A percentile compares a stretch with the other conserved stretches of the same genome.
These are phyloP conservation scores for Urocynchramus pylzowi DNA, from an alignment of 2,113 vertebrate genomes.

Conservation along the genomic window DNA sequence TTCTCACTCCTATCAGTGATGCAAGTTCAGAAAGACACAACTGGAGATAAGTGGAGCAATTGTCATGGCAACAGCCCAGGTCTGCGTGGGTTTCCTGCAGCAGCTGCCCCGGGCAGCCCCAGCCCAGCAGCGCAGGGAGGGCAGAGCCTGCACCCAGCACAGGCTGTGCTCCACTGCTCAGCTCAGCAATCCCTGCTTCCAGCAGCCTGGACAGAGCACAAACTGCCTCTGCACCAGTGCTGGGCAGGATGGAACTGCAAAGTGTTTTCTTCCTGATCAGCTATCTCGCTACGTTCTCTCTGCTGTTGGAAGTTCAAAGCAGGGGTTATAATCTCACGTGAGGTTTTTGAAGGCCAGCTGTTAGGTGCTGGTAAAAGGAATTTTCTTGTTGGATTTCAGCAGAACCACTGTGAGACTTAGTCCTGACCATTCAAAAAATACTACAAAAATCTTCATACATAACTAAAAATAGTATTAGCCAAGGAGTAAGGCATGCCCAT, in stretches of 20 bases:
- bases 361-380: neutral
- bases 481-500: neutral
- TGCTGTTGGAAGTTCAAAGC: neutral
- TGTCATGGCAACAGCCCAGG: neutral
- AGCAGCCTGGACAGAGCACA: neutral
- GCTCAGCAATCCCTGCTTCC: neutral
- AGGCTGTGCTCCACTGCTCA: neutral
- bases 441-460: neutral
- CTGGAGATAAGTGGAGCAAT: neutral
- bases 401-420: neutral
- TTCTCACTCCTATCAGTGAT: neutral
- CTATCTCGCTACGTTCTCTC: accelerated
- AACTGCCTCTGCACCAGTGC: neutral
- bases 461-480: neutral
- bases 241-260: neutral
- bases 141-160: neutral
- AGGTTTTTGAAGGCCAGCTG: neutral
- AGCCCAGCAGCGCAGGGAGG: neutral
- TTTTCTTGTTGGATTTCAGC: neutral
- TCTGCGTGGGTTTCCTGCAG: neutral
- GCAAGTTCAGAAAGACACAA: neutral
- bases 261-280: neutral
- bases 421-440: neutral
- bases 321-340: neutral
- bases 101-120: neutral